Base-by-base conservation (phyloP, 2,113 vertebrate genomes). In the Pardalotus punctatus region DNA sequence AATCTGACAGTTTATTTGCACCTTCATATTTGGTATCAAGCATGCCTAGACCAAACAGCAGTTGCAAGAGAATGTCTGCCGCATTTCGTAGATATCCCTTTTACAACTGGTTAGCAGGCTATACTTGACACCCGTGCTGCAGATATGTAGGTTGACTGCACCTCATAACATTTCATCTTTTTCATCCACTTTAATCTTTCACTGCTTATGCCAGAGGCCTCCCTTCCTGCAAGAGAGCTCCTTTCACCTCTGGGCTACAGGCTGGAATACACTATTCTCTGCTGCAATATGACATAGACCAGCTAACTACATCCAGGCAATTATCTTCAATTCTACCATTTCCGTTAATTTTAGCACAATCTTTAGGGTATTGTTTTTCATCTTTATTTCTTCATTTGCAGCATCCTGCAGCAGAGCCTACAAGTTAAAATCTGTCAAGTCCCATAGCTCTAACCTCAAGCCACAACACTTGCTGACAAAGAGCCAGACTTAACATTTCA, bases 371-470 rank as follows among this genome's bases (percentile, higher is more conserved):
- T 27, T 95, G 86, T 38, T 95, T 92, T 88, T 84, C 53, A 84
- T 64, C 69, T 90, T 65, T 71, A 72, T 61, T 88, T 90, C 82
- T 92, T 78, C 86, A 81, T 86, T 78, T 86, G 60, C 56, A 81
- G 67, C 60, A 92, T 88, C 53, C 90, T 84, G 45, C 61, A 94
- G 80, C 77, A 93, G 23, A 94, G 70, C 54, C 78, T 91, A 23
- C 23, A 96, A 82, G 81, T 93, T 89, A 94, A 93, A 95, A 89
- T 89, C 86, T 86, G 64, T 86, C 72, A 90, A 83, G 86, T 56
- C 60, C 90, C 51, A 57, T 60, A 67, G 87, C 28, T 92, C 72
- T 88, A 96, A 97, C 90, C 88, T 90, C 86, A 92, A 96, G 80
- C 92, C 92, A 77, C 66, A 85, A 78, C 73, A 67, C 64, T 70